Base-by-base conservation (phyloP, 2,888 invertebrate genomes). In the Eumacrocentrus americanus region DNA sequence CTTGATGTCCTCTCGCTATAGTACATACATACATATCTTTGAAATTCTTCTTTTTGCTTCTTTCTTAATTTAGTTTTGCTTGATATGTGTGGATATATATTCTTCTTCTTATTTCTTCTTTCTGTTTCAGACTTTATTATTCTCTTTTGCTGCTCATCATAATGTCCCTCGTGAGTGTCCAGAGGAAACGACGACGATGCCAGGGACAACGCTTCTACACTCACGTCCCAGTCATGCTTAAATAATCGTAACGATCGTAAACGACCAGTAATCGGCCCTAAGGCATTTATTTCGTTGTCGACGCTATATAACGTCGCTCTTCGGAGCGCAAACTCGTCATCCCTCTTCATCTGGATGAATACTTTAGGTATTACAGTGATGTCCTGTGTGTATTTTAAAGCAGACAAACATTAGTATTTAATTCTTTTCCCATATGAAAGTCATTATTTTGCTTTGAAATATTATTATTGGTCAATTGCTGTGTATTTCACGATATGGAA, bases 221-320 rank as follows among this genome's bases (percentile, higher is more conserved):
- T 20, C 35, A 50, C 29, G n/a, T 46, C 12, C 9, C 20, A 22
- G 16, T 46, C 22, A 38, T 29, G 40, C 50, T 58, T 40, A 58
- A 59, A 62, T 52, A 52, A 62, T 62, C 18, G 48, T 57, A 57
- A 52, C 38, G 37, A 51, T 56, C 50, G 23, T 55, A 51, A 60
- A 44, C 44, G 57, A 53, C 40, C 44, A 52, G 59, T 60, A 60
- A 62, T 62, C 51, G 62, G 37, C 25, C 37, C 22, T 46, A 53
- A 55, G 47, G 52, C 59, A 59, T 62, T 62, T 52, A 59, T 62
- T 62, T 53, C 48, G 56, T 59, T 62, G 62, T 56, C 56, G 35
- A 56, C 46, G 46, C 25, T 54, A 23, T 40, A 54, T 56, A 48
- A 40, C 53, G n/a, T n/a, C n/a, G 47, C 18, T 11, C 44, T 40